A percentile compares a stretch with the other conserved stretches of the same genome.
Evolutionary conservation across 2,888 invertebrate genomes (phyloP).

Genomic region (Drosophila eohydei): DNA sequence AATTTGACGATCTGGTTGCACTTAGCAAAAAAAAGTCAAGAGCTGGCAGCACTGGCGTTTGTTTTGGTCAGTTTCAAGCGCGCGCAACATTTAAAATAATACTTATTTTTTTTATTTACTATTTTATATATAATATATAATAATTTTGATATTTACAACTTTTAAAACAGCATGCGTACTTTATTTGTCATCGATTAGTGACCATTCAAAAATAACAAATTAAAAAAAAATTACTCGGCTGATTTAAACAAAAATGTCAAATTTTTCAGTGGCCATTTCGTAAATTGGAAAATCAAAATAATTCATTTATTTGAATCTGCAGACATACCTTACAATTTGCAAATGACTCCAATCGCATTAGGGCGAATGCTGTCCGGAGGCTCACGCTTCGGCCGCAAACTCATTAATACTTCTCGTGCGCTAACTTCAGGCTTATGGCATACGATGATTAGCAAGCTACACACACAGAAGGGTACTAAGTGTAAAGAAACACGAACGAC

Average conservation of each 20-base stretch:
- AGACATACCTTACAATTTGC: constrained; percentile 30
- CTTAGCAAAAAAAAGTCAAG: not conserved
- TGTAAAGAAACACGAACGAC: not conserved
- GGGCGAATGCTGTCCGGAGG: constrained; percentile 36
- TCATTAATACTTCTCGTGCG: constrained; percentile 42
- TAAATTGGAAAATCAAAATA: constrained; percentile 39
- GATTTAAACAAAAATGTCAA: constrained; percentile 63
- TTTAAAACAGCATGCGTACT: not conserved
- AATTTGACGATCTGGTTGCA: constrained; percentile 16
- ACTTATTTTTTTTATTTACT: not conserved
- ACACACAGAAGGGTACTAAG: constrained; percentile 4
- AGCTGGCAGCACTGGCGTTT: constrained; percentile 2
- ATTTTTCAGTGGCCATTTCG: constrained; percentile 62
- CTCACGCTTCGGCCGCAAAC: constrained; percentile 33
- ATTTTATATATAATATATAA: not conserved
- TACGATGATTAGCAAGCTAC: constrained; percentile 28
- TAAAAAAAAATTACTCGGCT: constrained; percentile 25
- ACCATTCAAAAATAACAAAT: constrained; percentile 4
- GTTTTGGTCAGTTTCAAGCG: not conserved
- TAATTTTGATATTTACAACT: not conserved
- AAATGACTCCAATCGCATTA: constrained; percentile 51
- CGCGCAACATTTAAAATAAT: constrained; percentile 5
- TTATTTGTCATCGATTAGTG: constrained; percentile 13
- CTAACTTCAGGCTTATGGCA: constrained; percentile 45
- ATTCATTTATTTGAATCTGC: constrained; percentile 31